Conservation (phyloP, 2,888 invertebrate species). For the Melanchra persicariae region DNA sequence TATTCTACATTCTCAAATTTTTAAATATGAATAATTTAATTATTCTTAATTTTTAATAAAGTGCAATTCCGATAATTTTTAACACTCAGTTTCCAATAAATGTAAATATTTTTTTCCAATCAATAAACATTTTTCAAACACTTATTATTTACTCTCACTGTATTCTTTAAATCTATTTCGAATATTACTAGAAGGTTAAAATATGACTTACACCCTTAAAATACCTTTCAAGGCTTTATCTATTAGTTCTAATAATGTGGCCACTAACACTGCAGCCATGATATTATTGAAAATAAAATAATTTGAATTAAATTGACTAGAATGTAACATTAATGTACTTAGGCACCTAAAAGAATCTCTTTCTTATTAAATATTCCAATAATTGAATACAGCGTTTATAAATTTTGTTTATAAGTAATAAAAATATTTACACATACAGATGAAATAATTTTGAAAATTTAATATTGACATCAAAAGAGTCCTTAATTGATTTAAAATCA, state of each 20-base stretch:
- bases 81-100: conserved; percentile 70
- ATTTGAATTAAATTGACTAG: conserved; percentile 85
- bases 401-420: conserved; percentile 50
- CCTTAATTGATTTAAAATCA: conserved; percentile 58
- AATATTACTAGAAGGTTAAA: conserved; percentile 55
- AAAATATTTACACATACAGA: conserved; percentile 59
- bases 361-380: conserved; percentile 52
- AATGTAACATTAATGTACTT: conserved; percentile 78
- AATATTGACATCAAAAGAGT: conserved; percentile 64
- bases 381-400: conserved; percentile 60
- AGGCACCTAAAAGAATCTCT: conserved; percentile 73
- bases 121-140: conserved; percentile 66
- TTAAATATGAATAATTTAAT: conserved; percentile 76
- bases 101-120: conserved; percentile 65
- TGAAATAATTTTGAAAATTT: conserved; percentile 53
- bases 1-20: conserved; percentile 66
- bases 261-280: conserved; percentile 36
- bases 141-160: conserved; percentile 74
- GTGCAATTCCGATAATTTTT: conserved; percentile 75
- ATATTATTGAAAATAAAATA: conserved; percentile 64
- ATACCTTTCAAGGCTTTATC: conserved; percentile 60
- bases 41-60: conserved; percentile 75
- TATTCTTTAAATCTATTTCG: conserved; percentile 65
- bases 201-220: conserved; percentile 55
- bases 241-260: conserved; percentile 66